phyloP scores from a whole-genome alignment of 2,113 vertebrate species.

The Cryptomyrus ogoouensis region DNA sequence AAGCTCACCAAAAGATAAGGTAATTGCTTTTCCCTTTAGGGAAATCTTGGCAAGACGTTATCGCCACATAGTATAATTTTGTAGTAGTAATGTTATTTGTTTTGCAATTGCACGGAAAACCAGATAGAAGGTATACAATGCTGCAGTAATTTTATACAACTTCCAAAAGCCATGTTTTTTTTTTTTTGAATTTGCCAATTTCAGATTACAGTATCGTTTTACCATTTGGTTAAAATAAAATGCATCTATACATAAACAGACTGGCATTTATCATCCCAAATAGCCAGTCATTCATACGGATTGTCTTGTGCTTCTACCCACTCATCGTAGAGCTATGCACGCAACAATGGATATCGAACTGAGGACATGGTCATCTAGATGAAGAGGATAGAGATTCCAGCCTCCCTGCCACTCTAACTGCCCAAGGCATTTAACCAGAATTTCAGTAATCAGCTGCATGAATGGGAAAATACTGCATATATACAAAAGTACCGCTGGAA shows the following conservation, averaged over 20 bases:
- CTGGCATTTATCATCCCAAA: background rate
- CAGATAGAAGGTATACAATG: background rate
- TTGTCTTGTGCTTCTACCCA: background rate
- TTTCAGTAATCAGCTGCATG: background rate
- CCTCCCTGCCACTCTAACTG: background rate
- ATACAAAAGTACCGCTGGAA: background rate
- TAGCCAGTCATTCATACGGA: background rate
- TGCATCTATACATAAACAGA: background rate
- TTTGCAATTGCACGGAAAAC: background rate
- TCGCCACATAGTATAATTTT: background rate
- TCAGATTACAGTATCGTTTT: background rate
- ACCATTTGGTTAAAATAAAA: background rate
- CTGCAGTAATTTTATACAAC: background rate
- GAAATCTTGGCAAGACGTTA: background rate
- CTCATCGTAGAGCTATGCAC: background rate
- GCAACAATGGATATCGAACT: background rate
- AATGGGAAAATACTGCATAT: background rate
- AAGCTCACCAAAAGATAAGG: background rate
- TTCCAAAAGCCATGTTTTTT: background rate
- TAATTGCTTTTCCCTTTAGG: conserved; percentile 8
- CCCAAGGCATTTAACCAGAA: background rate
- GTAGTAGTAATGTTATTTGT: background rate
- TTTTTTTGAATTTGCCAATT: background rate
- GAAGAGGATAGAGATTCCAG: background rate
- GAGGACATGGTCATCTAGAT: background rate